Evolutionary conservation across 2,113 vertebrate genomes (phyloP), one percentile per base, ranked within the genome.

Genomic region (Terrapene triunguis): DNA sequence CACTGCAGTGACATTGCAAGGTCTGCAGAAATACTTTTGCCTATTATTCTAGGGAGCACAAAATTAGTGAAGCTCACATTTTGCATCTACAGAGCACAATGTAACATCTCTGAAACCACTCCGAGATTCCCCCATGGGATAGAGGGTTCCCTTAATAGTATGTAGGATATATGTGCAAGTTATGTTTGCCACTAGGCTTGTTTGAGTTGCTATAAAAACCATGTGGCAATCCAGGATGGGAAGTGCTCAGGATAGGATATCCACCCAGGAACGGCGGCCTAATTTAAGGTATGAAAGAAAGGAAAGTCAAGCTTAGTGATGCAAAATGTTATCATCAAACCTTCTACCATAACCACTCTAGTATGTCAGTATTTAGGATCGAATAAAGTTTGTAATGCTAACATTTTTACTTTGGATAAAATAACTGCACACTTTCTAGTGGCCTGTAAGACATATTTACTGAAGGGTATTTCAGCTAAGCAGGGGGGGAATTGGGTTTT

Each of bases 1-100:
- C 85, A 84, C 89, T 93, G 85, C 89, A 79, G 83, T 25, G 83
- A 88, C 88, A 93, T 89, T 76, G 87, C 87, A 96, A 89, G 8
- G 11, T 94, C 93, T 95, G 94, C 90, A 96, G 93, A 92, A 96
- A 93, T 44, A 82, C 79, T 91, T 94, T 91, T 92, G 80, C 65
- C 57, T 84, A 76, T 86, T 93, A 93, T 96, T 94, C 89, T 93
- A 97, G 72, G 93, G 96, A 93, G 55, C 21, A 57, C 82, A 90
- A 86, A 91, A 91, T 91, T 88, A 93, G 83, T 86, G 62, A 81
- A 88, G 57, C 81, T 92, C 55, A 55, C 48, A 42, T 54, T 96
- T 92, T 62, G 80, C 82, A 93, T 57, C 84, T 84, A 84, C 79
- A 92, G 80, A 95, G 85, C 89, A 53, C 55, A 87, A 84, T 8